Conservation (phyloP, 1,140 invertebrate species). For the Drosophila neocordata region DNA sequence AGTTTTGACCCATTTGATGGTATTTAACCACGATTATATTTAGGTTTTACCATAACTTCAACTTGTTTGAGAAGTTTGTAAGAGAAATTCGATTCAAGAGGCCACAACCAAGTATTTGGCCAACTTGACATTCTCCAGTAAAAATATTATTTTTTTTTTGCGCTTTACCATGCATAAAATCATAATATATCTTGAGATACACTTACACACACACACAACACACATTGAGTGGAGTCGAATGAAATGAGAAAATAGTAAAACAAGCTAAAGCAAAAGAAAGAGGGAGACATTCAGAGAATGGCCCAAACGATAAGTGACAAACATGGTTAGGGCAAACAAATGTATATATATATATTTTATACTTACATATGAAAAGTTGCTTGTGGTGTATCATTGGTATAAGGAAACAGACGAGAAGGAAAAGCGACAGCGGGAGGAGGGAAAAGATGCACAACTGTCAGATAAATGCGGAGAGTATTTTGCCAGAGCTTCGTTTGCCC, state of each 20-base stretch:
- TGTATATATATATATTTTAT: constrained; percentile 79
- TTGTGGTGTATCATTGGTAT: background rate
- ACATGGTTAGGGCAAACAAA: constrained; percentile 66
- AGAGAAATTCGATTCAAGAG: background rate
- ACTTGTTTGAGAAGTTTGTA: background rate
- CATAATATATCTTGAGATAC: constrained; percentile 62
- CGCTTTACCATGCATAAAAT: constrained; percentile 68
- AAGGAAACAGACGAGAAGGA: background rate
- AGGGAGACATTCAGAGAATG: constrained; percentile 53
- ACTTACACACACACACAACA: constrained; percentile 12
- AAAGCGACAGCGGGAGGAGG: constrained; percentile 4
- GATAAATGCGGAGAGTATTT: constrained; percentile 72
- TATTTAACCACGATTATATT: background rate
- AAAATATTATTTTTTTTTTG: constrained; percentile 40
- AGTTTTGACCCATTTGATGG: background rate
- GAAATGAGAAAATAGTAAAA: constrained; percentile 32
- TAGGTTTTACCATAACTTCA: background rate
- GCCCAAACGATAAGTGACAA: constrained; percentile 76
- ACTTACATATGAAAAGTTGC: constrained; percentile 39
- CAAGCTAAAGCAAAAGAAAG: constrained; percentile 22
- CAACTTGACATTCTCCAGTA: background rate
- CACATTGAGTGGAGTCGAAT: constrained; percentile 2
- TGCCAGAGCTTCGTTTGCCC: constrained; percentile 63
- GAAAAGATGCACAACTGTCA: constrained; percentile 74
- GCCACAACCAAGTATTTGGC: background rate